phyloP scores from a whole-genome alignment of 2,113 vertebrate species.

The Blennius ocellaris region DNA sequence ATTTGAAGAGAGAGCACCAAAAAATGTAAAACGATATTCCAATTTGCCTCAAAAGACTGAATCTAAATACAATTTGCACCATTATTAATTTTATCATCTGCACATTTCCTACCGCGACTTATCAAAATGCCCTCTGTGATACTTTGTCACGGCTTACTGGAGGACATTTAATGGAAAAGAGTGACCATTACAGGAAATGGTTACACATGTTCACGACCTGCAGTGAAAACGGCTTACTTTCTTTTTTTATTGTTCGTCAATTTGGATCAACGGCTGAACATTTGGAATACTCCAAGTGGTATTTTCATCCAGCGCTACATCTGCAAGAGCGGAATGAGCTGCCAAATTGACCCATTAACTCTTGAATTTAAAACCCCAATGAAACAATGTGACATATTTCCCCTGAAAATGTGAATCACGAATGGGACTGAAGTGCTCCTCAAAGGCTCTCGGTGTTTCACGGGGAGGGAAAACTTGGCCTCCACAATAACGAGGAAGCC shows the following conservation, averaged over 20 bases:
- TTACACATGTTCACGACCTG: no score
- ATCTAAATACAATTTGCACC: not conserved
- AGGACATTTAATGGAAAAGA: not conserved
- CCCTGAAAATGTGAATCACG: not conserved
- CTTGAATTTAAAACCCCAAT: not conserved
- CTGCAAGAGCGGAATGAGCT: not conserved
- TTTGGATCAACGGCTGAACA: not conserved
- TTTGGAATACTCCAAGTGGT: not conserved
- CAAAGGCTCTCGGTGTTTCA: not conserved
- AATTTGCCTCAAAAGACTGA: not conserved
- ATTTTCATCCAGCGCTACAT: not conserved
- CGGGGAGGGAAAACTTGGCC: not conserved
- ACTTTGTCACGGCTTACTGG: not conserved
- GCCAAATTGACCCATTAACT: slow-evolving; percentile 5
- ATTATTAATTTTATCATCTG: not conserved
- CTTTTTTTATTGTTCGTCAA: not conserved
- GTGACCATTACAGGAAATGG: no score
- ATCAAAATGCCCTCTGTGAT: not conserved
- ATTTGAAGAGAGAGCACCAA: no score
- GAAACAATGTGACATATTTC: slow-evolving; percentile 5
- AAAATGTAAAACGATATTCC: no score
- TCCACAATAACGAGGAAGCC: slow-evolving; percentile 42
- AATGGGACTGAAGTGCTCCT: not conserved
- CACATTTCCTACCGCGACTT: not conserved
- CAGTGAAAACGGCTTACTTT: no score